Conservation (phyloP, 1,140 invertebrate genomes). For the Trinorchestia longiramus region DNA sequence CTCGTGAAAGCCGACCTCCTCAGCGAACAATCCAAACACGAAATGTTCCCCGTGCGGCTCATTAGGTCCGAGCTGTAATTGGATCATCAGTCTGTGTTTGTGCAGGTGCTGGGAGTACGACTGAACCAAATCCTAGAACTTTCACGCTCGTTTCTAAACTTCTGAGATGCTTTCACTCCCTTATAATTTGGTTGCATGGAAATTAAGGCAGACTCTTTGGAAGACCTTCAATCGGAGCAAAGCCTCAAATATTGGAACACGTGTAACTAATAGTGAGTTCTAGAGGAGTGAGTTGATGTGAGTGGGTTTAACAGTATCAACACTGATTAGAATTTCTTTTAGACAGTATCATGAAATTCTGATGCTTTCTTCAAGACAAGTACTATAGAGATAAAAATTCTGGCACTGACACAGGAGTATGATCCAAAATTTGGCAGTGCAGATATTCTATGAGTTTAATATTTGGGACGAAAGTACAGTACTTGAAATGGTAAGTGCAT, state of each 20-base stretch:
- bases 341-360: not conserved
- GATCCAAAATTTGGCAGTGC: not conserved
- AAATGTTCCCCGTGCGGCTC: not conserved
- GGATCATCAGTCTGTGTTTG: slow-evolving; percentile 37
- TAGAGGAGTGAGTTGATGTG: no score
- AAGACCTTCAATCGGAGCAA: not conserved
- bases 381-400: not conserved
- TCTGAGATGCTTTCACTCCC: not conserved
- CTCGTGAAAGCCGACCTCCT: not conserved
- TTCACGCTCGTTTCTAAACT: slow-evolving; percentile 7
- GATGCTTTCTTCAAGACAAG: not conserved
- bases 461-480: no score
- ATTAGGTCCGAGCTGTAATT: not conserved
- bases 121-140: not conserved
- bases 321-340: not conserved
- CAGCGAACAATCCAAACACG: not conserved
- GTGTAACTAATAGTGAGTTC: not conserved
- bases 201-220: not conserved
- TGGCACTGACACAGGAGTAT: no score
- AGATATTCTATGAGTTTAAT: no score
- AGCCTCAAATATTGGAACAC: not conserved
- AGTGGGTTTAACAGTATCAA: no score
- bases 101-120: not conserved
- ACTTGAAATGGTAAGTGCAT: no score
- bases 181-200: not conserved